Base-by-base conservation (phyloP, 2,888 invertebrate genomes). In the Cerastis rubricosa region DNA sequence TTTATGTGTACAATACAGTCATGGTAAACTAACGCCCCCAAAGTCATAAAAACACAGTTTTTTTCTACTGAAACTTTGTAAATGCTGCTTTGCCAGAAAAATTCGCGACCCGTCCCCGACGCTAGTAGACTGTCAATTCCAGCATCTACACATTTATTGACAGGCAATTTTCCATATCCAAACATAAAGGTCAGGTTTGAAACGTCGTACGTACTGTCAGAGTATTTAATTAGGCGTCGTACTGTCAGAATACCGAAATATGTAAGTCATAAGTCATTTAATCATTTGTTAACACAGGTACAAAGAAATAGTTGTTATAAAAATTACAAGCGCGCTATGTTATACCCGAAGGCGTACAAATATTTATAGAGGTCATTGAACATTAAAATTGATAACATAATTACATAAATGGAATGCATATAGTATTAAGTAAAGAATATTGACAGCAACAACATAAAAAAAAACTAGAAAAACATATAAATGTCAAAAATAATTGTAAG, bases 91-190 rank as follows among this genome's bases (percentile, higher is more conserved):
- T 40, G 6, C 40, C 4, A 49, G 54, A 57, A 76, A 68, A 49
- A 68, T 2, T 43, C 14, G 45, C 0, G 4, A 49, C 3, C 45
- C 22, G 12, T 11, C 11, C 14, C 14, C 25, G 1, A 14, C 7
- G 11, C 5, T 12, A 22, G 29, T 35, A 57, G 61, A 19, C n/a
- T 7, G 57, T n/a, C 35, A n/a, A 19, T 47, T 47, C 22, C 29
- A 8, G 29, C 19, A 68, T 14, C 57, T 57, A 57, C 54, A 19
- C 25, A 19, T 69, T 65, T 57, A 45, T 57, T 61, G 19, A 40
- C 43, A 43, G 40, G 19, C 22, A 69, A 29, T 57, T 78, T 67
- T 63, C 61, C 67, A 69, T 63, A 80, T 69, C 4, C 17, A 66
- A 57, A 45, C 57, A 7, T 40, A 54, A 70, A 47, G 67, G 70